Evolutionary conservation across 2,888 invertebrate species (phyloP).

Genomic region (Macrophya alboannulata): DNA sequence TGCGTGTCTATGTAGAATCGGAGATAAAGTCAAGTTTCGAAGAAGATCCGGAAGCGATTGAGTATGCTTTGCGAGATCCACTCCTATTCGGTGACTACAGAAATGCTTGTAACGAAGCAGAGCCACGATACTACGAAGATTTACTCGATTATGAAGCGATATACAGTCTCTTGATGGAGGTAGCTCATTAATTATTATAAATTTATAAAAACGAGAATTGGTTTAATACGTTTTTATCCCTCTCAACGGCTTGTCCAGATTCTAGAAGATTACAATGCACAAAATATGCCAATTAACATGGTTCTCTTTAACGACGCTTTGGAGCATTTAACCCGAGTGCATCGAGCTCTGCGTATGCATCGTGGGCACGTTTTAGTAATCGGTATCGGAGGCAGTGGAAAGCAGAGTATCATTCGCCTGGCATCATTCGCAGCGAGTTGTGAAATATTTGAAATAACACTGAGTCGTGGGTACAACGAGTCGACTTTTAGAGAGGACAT

Average conservation of each 20-base stretch:
- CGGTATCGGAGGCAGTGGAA: slow-evolving; percentile 95
- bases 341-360: slow-evolving; percentile 92
- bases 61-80: slow-evolving; percentile 91
- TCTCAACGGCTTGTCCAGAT: slow-evolving; percentile 82
- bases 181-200: slow-evolving; percentile 71
- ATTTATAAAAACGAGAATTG: slow-evolving; percentile 39
- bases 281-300: slow-evolving; percentile 85
- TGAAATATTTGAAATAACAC: slow-evolving; percentile 90
- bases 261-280: slow-evolving; percentile 92
- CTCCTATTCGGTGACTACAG: slow-evolving; percentile 94
- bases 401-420: slow-evolving; percentile 90
- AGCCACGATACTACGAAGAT: slow-evolving; percentile 93
- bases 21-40: slow-evolving; percentile 83
- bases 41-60: slow-evolving; percentile 81
- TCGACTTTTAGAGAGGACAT: slow-evolving; percentile 92
- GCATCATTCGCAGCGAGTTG: slow-evolving; percentile 93
- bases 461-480: slow-evolving; percentile 94
- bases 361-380: slow-evolving; percentile 92
- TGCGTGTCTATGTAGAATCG: slow-evolving; percentile 83
- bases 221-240: not conserved
- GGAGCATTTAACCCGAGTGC: slow-evolving; percentile 94
- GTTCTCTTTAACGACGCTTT: slow-evolving; percentile 96
- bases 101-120: slow-evolving; percentile 91
- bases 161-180: slow-evolving; percentile 94
- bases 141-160: slow-evolving; percentile 94